Conservation (phyloP, 1,140 invertebrate species). For the Anadara kagoshimensis region DNA sequence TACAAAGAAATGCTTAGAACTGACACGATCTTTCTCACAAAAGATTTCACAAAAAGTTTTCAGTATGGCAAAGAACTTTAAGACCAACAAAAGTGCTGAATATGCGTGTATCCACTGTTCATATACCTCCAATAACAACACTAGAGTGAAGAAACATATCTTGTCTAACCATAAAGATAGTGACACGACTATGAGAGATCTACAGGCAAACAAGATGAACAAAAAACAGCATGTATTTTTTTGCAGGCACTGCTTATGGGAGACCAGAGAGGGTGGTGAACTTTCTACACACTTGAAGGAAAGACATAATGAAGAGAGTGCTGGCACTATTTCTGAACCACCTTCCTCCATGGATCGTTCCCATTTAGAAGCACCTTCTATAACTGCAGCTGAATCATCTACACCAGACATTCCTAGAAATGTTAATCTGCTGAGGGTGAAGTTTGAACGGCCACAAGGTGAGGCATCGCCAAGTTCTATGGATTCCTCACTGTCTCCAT, state of each 20-base stretch:
- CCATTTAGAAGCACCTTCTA: background rate
- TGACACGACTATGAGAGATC: constrained; percentile 43
- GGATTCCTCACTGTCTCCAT: too few species aligned
- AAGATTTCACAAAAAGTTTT: constrained; percentile 49
- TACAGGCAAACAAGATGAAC: constrained; percentile 36
- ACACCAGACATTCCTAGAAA: constrained; percentile 10
- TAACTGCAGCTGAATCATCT: constrained; percentile 4
- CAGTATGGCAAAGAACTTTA: constrained; percentile 38
- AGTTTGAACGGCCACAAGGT: too few species aligned
- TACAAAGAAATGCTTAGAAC: constrained; percentile 54
- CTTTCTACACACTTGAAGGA: constrained; percentile 41
- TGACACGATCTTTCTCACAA: constrained; percentile 47
- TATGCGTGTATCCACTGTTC: constrained; percentile 50
- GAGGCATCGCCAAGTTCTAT: too few species aligned
- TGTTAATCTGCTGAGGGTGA: constrained; percentile 2
- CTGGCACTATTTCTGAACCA: background rate
- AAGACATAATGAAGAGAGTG: constrained; percentile 30
- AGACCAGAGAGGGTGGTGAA: constrained; percentile 41
- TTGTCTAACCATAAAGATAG: constrained; percentile 40
- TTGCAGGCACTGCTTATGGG: constrained; percentile 53
- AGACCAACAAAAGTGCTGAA: constrained; percentile 36
- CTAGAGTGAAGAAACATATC: constrained; percentile 53
- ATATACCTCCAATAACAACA: constrained; percentile 50
- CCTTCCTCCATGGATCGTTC: background rate
- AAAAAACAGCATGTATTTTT: constrained; percentile 47